A percentile compares a stretch with the other conserved stretches of the same genome.
Conservation (phyloP, 2,113 vertebrate genomes). For the Guaruba guarouba region DNA sequence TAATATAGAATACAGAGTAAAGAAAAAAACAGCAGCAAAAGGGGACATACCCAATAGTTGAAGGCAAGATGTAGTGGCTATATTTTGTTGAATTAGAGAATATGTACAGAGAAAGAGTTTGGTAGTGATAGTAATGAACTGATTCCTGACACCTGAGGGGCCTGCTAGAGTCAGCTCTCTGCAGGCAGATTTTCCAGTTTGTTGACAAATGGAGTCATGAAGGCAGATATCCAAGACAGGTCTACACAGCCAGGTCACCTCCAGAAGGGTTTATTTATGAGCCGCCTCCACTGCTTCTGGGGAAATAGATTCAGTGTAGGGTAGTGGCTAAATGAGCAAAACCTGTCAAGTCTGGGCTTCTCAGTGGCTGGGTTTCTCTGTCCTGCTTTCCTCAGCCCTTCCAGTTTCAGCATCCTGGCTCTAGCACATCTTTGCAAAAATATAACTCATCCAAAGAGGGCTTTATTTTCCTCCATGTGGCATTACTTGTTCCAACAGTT, state of each 20-base stretch:
- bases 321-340: not conserved
- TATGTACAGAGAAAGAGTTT: not conserved
- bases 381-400: not conserved
- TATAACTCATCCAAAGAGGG: not conserved
- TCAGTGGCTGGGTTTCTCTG: not conserved
- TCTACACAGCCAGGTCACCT: not conserved
- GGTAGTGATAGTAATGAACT: conserved; percentile 6
- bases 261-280: not conserved
- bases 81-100: not conserved
- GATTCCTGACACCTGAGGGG: not conserved
- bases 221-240: not conserved
- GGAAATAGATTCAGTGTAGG: not conserved
- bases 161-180: not conserved
- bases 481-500: not conserved
- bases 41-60: not conserved
- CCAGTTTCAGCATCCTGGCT: not conserved
- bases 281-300: not conserved
- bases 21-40: not conserved
- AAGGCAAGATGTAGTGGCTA: not conserved
- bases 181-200: not conserved
- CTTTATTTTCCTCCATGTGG: not conserved
- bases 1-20: not conserved
- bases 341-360: not conserved
- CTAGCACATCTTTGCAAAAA: not conserved
- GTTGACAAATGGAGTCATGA: conserved; percentile 33